phyloP scores from a whole-genome alignment of 2,113 vertebrate genomes.

The Dipodomys stephensi region DNA sequence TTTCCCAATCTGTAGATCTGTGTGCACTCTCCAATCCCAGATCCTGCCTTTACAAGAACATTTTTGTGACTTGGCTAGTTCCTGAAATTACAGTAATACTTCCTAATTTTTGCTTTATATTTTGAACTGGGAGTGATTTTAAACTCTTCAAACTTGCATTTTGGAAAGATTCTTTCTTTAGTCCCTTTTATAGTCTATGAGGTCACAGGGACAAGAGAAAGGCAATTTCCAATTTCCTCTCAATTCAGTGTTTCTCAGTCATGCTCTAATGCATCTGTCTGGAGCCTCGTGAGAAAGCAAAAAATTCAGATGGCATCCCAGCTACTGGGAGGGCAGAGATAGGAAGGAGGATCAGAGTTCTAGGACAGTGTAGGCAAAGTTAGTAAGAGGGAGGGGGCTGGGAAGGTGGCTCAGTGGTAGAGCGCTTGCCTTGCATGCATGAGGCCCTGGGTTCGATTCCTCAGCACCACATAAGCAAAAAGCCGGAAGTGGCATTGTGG shows the following conservation, averaged over 20 bases:
- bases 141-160: constrained; percentile 50
- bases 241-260: neutral
- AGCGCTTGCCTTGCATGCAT: no score
- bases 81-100: neutral
- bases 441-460: no score
- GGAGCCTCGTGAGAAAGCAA: neutral
- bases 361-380: no score
- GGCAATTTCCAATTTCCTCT: constrained; percentile 1
- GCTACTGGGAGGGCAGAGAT: no score
- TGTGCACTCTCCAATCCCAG: rapidly evolving
- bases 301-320: neutral
- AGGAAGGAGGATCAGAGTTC: no score
- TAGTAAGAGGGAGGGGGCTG: no score
- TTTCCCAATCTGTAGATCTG: rapidly evolving
- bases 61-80: neutral
- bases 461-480: no score
- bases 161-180: constrained; percentile 29
- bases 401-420: no score
- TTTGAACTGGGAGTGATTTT: constrained; percentile 45
- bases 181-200: constrained; percentile 39
- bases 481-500: rapidly evolving
- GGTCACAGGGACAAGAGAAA: constrained; percentile 31
- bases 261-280: neutral
- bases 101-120: neutral
- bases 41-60: neutral